These are phyloP conservation scores for Halcyon badia DNA, from an alignment of 2,797 vertebrate genomes.

Conservation along the genomic window DNA sequence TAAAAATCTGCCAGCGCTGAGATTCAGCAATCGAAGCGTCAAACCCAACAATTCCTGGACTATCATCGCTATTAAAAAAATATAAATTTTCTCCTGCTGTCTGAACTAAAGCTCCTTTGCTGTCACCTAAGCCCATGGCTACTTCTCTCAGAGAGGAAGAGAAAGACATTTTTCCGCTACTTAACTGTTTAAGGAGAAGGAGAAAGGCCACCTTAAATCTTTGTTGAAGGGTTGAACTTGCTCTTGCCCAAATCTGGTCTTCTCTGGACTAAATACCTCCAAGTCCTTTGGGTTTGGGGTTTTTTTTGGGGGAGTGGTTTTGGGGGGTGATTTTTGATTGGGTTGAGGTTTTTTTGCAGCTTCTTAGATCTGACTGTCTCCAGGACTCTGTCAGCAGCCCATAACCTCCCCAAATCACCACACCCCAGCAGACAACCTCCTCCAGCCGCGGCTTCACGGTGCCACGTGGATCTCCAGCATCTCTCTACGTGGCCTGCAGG, in stretches of 20 bases:
- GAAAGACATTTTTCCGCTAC: not conserved
- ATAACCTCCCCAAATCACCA: fast-evolving
- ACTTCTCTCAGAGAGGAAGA: not conserved
- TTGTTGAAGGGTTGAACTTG: not conserved
- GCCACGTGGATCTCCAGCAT: fast-evolving
- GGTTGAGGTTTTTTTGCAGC: not conserved
- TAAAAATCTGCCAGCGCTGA: not conserved
- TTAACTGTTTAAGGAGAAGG: not conserved
- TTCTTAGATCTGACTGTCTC: not conserved
- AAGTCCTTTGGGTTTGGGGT: not conserved
- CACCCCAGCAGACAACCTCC: fast-evolving
- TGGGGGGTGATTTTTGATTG: not conserved
- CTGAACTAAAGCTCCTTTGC: not conserved
- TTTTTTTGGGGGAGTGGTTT: fast-evolving
- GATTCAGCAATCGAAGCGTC: not conserved
- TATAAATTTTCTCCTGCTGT: not conserved
- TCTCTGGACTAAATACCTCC: not conserved
- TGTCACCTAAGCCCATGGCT: not conserved
- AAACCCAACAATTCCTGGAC: not conserved
- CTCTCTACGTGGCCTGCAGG: fast-evolving
- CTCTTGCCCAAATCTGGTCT: not conserved
- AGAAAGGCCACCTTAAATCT: not conserved
- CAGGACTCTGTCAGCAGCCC: not conserved
- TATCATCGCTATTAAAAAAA: fast-evolving
- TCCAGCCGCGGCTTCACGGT: fast-evolving